Percentiles rank a stretch among this genome's conserved stretches.
Conservation (phyloP, 2,797 vertebrate genomes). For the Ctenopoma kingsleyae region DNA sequence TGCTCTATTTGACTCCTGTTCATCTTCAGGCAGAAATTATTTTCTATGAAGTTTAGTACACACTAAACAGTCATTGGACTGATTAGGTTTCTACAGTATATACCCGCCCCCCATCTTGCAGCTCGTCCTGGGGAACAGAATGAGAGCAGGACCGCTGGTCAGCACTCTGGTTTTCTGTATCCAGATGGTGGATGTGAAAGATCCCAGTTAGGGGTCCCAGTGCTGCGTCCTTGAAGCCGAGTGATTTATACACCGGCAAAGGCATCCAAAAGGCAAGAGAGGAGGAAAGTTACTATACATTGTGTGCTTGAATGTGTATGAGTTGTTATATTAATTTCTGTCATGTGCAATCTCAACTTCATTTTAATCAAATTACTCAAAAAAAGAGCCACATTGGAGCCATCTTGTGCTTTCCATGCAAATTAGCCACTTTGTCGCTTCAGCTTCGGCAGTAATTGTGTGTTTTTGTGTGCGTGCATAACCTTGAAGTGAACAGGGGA, state of each 20-base stretch:
- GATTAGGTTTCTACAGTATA: conserved; percentile 50
- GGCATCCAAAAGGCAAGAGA: conserved; percentile 69
- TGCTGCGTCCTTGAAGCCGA: conserved; percentile 81
- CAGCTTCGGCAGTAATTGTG: conserved; percentile 48
- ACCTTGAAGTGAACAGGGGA: conserved; percentile 65
- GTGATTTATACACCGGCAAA: conserved; percentile 82
- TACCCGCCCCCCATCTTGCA: conserved; percentile 34
- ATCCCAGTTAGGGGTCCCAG: conserved; percentile 83
- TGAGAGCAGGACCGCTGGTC: conserved; percentile 77
- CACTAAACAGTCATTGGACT: conserved; percentile 49
- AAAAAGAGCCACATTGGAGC: conserved; percentile 6
- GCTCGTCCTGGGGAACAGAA: conserved; percentile 67
- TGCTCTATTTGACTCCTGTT: conserved; percentile 26
- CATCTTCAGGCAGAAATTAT: conserved; percentile 34
- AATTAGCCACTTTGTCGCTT: conserved; percentile 28
- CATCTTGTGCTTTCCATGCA: conserved; percentile 35
- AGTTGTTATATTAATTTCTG: conserved; percentile 12
- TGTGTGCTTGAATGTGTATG: neutral
- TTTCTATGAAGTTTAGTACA: conserved; percentile 34
- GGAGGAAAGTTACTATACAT: conserved; percentile 50
- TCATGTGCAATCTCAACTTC: conserved; percentile 5
- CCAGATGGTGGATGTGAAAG: conserved; percentile 84
- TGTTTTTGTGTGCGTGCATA: conserved; percentile 44
- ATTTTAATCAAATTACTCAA: conserved; percentile 26
- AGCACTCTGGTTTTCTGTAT: conserved; percentile 79